Evolutionary conservation across 1,140 invertebrate species (phyloP), one percentile per base, ranked within the genome.

Genomic region (Coelopa frigida): DNA sequence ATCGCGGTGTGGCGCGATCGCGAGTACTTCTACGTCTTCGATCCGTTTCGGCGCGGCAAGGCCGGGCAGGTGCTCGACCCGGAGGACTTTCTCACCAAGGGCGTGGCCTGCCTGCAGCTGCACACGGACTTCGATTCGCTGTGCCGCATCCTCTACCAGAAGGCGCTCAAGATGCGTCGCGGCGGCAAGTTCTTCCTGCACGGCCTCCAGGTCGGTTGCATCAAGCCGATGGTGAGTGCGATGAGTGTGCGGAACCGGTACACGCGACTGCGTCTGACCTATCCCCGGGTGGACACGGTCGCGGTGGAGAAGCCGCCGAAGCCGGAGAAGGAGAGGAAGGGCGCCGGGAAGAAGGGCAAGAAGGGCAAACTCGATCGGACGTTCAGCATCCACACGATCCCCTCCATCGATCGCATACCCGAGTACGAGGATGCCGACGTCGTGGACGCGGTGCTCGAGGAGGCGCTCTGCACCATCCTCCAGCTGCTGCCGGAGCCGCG

Each of bases 11-110:
- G 72, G 73, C 59, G 67, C 0, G 71, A 75, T 46, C 48, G 59
- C 5, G 67, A 72, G 20, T 68, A 71, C 52, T 73, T 65, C 48
- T 75, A 70, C 40, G 65, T 61, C 10, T 74, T 74, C 27, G 73
- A 75, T 59, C 72, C 73, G 2, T 73, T 68, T 27, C 37, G 59
- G 15, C 46, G 64, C 7, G 64, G 59, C 32, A 56, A 54, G 10
- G 47, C 46, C 0, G 64, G 64, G 17, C 42, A 58, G 37, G 60
- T 68, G 1, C 50, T 68, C 1, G 64, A 68, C 49, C 58, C 61
- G 7, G 64, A 65, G 32, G 59, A 68, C 40, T 67, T 58, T 40
- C 45, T 49, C 12, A 57, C 58, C 20, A 60, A 57, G 42, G 64
- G 64, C 12, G 36, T 54, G 37, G 64, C 64, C 5, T 51, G 59